Percentiles rank a stretch among this genome's conserved stretches.
These are phyloP conservation scores for Antennarius striatus DNA, from an alignment of 2,113 vertebrate species.

Conservation along the genomic window DNA sequence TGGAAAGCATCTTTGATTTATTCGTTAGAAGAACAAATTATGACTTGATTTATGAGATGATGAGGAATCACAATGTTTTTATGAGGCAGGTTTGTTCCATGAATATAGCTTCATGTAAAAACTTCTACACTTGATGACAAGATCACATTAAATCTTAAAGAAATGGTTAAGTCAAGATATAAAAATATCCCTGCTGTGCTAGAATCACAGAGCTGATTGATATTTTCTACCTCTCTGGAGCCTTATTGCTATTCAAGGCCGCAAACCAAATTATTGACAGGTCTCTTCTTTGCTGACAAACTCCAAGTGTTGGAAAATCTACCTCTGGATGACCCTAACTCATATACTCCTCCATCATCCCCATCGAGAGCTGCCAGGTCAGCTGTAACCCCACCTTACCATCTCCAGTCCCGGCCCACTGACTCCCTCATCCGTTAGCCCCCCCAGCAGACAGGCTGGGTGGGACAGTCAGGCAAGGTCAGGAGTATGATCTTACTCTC, in stretches of 20 bases:
- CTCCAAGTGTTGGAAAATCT: slow-evolving; percentile 52
- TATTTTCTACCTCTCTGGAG: slow-evolving; percentile 12
- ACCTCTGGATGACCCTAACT: slow-evolving; percentile 62
- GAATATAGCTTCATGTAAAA: neutral
- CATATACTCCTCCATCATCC: slow-evolving; percentile 49
- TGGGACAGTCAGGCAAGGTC: slow-evolving; percentile 64
- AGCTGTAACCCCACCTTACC: slow-evolving; percentile 67
- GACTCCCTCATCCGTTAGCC: slow-evolving; percentile 56
- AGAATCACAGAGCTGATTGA: slow-evolving; percentile 35
- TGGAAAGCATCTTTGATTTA: slow-evolving; percentile 3
- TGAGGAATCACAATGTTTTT: neutral
- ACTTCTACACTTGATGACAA: no score
- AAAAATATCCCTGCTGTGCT: no score
- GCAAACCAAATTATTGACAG: slow-evolving; percentile 37
- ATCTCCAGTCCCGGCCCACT: slow-evolving; percentile 43
- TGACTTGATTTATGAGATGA: neutral
- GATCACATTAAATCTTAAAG: no score
- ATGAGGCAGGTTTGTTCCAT: neutral
- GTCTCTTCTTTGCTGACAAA: slow-evolving; percentile 37
- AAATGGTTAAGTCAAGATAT: no score
- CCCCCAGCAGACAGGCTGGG: slow-evolving; percentile 46
- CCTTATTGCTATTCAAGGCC: slow-evolving; percentile 52
- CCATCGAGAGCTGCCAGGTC: slow-evolving; percentile 57
- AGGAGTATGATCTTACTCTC: slow-evolving; percentile 49
- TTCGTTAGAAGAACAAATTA: neutral